phyloP scores from a whole-genome alignment of 2,797 vertebrate species.

The Euthynnus affinis region DNA sequence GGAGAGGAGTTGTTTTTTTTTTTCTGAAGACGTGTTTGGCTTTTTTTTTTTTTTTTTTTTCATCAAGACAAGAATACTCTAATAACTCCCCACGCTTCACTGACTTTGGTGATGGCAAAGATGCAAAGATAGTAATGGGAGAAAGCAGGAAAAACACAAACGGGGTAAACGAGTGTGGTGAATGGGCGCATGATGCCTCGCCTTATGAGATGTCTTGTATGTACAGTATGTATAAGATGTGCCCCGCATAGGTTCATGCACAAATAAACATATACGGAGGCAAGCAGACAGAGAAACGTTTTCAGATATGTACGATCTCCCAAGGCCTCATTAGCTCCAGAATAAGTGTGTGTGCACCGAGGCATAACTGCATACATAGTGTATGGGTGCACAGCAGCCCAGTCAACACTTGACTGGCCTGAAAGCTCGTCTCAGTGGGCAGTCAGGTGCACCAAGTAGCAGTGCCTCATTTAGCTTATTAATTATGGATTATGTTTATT shows the following conservation, averaged over 20 bases:
- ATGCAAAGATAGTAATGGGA: conserved; percentile 51
- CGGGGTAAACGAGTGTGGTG: conserved; percentile 55
- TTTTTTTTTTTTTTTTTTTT: conserved; percentile 18
- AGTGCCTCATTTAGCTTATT: conserved; percentile 54
- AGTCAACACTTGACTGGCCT: conserved; percentile 63
- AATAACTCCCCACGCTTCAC: conserved; percentile 59
- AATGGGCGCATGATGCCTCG: conserved; percentile 39
- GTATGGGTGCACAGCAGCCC: conserved; percentile 44
- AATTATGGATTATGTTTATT: conserved; percentile 69
- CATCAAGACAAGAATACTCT: conserved; percentile 45
- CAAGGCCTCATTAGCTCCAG: conserved; percentile 75
- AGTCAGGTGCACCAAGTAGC: conserved; percentile 65
- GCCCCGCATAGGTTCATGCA: conserved; percentile 37
- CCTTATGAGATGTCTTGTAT: conserved; percentile 34
- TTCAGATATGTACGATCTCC: conserved; percentile 60
- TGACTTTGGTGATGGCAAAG: conserved; percentile 56
- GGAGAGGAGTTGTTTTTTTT: conserved; percentile 51
- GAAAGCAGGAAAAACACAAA: conserved; percentile 53
- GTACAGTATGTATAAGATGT: conserved; percentile 38
- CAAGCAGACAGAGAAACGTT: conserved; percentile 51
- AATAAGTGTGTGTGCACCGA: conserved; percentile 61
- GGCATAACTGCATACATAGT: conserved; percentile 58
- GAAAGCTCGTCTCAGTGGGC: conserved; percentile 62
- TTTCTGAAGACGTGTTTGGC: conserved; percentile 34
- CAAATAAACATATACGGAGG: conserved; percentile 55